Base-by-base conservation (phyloP, 2,797 vertebrate genomes). In the Heliangelus exortis region DNA sequence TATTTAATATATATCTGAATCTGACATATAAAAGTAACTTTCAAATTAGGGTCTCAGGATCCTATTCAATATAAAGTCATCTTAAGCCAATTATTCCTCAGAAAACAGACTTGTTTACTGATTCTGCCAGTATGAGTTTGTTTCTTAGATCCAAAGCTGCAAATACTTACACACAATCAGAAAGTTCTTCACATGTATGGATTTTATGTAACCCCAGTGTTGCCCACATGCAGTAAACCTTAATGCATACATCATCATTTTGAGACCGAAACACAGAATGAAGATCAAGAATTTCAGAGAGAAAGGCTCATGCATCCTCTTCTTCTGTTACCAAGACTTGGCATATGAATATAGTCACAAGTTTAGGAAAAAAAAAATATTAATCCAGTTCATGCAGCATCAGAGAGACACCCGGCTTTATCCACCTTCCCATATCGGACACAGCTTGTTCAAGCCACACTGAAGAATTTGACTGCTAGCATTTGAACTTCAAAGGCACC, bases 401-500 rank as follows among this genome's bases (percentile, higher is more conserved):
- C 33, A 39, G 57, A 82, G 22, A 65, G 51, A 31, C 1, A 1
- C 23, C 4, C 13, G 6, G 54, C 31, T 68, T 85, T 77, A 85
- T 68, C 50, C 65, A 80, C 71, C 31, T 79, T 58, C 22, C 63
- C 4, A 0, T 73, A 69, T 14, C 8, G 0, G 47, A 73, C 10
- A 3, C 23, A 53, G 63, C 72, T 82, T 50, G 17, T 57, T 82
- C 63, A 80, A 79, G 72, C 36, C 75, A 67, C 61, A 28, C 57
- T 7, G n/a, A 85, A 93, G 87, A 61, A 84, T 53, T 7, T 36
- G 17, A 73, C 41, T 91, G 10, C 14, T 53, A 29, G 20, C 41
- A 89, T 91, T 75, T 85, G 82, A 85, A 83, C 21, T 72, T 94
- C 82, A 91, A 95, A 92, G 45, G 65, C 75, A 57, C 15, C n/a